Evolutionary conservation across 2,797 vertebrate genomes (phyloP), one percentile per base, ranked within the genome.

Genomic region (Rousettus madagascariensis): DNA sequence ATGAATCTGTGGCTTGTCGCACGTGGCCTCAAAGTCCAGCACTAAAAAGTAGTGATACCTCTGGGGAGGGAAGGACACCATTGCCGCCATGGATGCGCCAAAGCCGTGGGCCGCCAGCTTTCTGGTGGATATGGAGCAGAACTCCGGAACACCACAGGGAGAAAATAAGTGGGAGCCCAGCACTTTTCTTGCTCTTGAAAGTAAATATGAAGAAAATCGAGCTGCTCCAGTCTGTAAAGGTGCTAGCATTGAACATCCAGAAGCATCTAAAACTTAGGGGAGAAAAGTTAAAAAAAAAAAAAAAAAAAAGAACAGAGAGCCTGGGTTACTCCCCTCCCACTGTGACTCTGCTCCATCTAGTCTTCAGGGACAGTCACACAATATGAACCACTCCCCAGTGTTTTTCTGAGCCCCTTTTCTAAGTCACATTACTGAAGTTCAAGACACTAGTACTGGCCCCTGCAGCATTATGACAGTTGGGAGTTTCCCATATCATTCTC

Each of bases 21-120:
- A 99, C 0, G 99, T 99, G 90, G 99, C 99, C 98, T 99, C 99
- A 98, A 99, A 99, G 98, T 99, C 99, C 98, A 99, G 98, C 98
- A 99, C 99, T 98, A 99, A 98, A 98, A 99, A 99, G 98, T 99
- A 99, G 98, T 99, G 98, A 98, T 99, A 99, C 96, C 98, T 98
- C 98, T 99, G 99, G 97, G 98, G 98, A 98, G 98, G 98, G 94
- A 99, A 99, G 97, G 98, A 98, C 97, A 98, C 98, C 98, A 99
- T 99, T 98, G 98, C 98, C 96, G 98, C 98, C 98, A 99, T 98
- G 97, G 98, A 98, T 97, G 98, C 98, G 97, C 98, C 98, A 97
- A 99, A 99, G 97, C 98, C 97, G 98, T 98, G 98, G 98, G 98
- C 98, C 97, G 98, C 98, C 98, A 99, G 98, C 98, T 98, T 99